Percentiles rank a stretch among this genome's conserved stretches.
Conservation (phyloP, 2,888 invertebrate species). For the Oxycera nigricornis region DNA sequence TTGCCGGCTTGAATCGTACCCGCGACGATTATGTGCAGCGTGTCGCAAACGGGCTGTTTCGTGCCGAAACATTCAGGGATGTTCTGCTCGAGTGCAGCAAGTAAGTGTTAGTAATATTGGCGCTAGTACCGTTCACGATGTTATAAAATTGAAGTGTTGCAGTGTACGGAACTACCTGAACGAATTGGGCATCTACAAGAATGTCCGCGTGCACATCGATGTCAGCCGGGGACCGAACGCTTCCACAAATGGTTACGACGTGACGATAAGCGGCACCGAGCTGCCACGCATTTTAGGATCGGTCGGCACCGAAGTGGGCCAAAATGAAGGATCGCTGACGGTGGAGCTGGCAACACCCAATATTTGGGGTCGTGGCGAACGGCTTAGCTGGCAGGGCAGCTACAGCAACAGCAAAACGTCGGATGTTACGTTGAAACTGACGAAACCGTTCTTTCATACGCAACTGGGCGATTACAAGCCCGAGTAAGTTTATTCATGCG, state of each 20-base stretch:
- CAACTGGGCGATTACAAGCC: conserved; percentile 65
- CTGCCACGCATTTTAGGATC: conserved; percentile 82
- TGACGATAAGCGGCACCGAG: conserved; percentile 85
- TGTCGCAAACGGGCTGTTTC: conserved; percentile 82
- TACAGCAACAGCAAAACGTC: conserved; percentile 83
- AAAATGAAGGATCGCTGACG: conserved; percentile 85
- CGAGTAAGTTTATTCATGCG: conserved; percentile 68
- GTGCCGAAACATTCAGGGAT: conserved; percentile 85
- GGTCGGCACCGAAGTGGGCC: conserved; percentile 85
- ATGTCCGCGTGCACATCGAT: conserved; percentile 86
- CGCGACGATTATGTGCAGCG: conserved; percentile 86
- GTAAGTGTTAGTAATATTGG: conserved; percentile 58
- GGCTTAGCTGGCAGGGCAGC: conserved; percentile 80
- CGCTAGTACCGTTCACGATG: neutral
- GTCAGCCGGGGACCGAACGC: conserved; percentile 80
- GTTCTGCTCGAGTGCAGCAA: conserved; percentile 74
- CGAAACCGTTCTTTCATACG: conserved; percentile 83
- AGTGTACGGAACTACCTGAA: conserved; percentile 78
- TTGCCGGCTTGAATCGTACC: conserved; percentile 85
- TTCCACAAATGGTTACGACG: conserved; percentile 82
- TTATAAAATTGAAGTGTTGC: conserved; percentile 50
- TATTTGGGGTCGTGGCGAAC: conserved; percentile 86
- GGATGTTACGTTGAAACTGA: conserved; percentile 79
- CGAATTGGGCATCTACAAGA: conserved; percentile 87
- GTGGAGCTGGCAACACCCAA: conserved; percentile 79